Conservation (phyloP, 1,140 invertebrate genomes). For the Apis cerana region DNA sequence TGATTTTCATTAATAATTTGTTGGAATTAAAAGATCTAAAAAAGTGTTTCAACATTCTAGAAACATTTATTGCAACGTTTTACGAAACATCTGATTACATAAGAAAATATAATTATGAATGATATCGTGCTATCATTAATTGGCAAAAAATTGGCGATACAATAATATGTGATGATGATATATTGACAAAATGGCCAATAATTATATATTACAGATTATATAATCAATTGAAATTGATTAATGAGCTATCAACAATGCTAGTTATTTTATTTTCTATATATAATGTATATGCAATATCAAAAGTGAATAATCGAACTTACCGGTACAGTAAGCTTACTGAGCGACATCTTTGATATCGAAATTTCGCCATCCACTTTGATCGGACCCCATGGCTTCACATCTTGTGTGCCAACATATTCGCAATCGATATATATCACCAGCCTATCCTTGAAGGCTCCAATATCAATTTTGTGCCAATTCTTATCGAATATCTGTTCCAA, state of each 20-base stretch:
- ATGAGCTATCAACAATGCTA: not conserved
- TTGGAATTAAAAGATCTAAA: constrained; percentile 8
- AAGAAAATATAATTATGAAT: not conserved
- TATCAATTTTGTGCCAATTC: constrained; percentile 91
- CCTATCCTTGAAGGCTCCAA: constrained; percentile 86
- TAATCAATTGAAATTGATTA: constrained; percentile 5
- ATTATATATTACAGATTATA: no score
- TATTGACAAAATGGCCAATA: not conserved
- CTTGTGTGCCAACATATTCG: constrained; percentile 76
- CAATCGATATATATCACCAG: constrained; percentile 89
- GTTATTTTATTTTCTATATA: not conserved
- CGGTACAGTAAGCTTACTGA: constrained; percentile 83
- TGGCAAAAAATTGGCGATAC: not conserved
- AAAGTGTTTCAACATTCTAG: not conserved
- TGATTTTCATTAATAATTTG: not conserved
- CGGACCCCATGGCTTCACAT: constrained; percentile 81
- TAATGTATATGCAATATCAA: not conserved
- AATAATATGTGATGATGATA: not conserved
- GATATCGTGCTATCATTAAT: no score
- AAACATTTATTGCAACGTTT: not conserved
- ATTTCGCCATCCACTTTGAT: constrained; percentile 87
- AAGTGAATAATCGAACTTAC: constrained; percentile 79
- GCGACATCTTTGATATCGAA: constrained; percentile 84
- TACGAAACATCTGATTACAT: not conserved
- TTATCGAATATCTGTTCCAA: constrained; percentile 84